These are phyloP conservation scores for Neoarius graeffei DNA, from an alignment of 2,113 vertebrate genomes.

Conservation along the genomic window DNA sequence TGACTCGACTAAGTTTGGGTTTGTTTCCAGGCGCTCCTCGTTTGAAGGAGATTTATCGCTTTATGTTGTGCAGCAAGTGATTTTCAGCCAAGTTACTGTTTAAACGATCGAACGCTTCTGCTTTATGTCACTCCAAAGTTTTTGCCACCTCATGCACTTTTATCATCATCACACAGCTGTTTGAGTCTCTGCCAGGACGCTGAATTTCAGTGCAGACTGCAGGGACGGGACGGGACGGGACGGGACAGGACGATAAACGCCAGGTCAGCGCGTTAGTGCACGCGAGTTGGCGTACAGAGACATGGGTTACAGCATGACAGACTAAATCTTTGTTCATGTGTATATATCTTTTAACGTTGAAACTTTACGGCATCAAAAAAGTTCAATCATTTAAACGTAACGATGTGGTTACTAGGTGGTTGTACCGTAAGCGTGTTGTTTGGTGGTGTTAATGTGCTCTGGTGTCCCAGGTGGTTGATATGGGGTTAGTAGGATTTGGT, in stretches of 20 bases:
- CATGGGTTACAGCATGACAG: too few species aligned
- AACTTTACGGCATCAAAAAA: not conserved
- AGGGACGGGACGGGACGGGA: not conserved
- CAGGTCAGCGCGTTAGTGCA: not conserved
- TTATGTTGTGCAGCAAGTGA: not conserved
- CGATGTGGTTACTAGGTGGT: too few species aligned
- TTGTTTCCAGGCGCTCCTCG: not conserved
- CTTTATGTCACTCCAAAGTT: not conserved
- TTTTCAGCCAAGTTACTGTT: not conserved
- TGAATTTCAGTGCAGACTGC: not conserved
- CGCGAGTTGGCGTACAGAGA: too few species aligned
- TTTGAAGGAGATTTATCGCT: not conserved
- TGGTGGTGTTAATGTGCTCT: too few species aligned
- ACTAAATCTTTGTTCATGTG: not conserved
- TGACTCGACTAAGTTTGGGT: constrained; percentile 1
- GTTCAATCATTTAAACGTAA: too few species aligned
- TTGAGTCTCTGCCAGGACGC: constrained; percentile 4
- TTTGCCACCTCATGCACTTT: not conserved
- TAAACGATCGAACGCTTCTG: not conserved
- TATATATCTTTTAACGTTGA: not conserved
- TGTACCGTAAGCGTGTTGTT: too few species aligned
- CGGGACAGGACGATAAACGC: not conserved
- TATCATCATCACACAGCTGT: not conserved
- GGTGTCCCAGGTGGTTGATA: not conserved
- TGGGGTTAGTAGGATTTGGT: not conserved